Percentiles rank a stretch among this genome's conserved stretches.
Evolutionary conservation across 1,140 invertebrate species (phyloP).

Genomic region (Dreissena rostriformis): DNA sequence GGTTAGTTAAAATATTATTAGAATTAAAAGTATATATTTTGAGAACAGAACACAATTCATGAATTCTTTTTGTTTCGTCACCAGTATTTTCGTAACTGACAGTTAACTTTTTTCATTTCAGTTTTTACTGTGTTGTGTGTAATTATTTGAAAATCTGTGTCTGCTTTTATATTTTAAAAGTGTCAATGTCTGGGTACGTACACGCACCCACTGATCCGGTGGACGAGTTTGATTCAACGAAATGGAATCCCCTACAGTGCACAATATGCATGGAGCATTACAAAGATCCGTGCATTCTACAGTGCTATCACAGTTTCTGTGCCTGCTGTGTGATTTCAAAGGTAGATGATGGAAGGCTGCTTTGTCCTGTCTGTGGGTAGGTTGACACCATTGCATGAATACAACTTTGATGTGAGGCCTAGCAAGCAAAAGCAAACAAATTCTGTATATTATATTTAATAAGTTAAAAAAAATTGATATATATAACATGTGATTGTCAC

Average conservation of each 20-base stretch:
- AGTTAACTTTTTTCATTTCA: no score
- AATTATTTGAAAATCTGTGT: background rate
- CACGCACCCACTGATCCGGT: constrained; percentile 64
- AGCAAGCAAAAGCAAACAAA: no score
- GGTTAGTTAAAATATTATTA: no score
- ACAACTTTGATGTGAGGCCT: no score
- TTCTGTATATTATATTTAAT: no score
- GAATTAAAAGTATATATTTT: no score
- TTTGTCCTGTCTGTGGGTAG: constrained; percentile 73
- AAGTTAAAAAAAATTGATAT: no score
- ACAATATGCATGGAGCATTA: constrained; percentile 72
- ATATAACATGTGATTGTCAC: no score
- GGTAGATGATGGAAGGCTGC: constrained; percentile 61
- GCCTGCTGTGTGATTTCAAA: constrained; percentile 63
- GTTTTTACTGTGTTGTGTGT: background rate
- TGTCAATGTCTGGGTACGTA: constrained; percentile 69
- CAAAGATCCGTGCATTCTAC: constrained; percentile 69
- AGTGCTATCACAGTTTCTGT: constrained; percentile 75
- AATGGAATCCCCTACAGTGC: constrained; percentile 71
- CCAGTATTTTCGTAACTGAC: no score
- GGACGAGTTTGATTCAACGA: constrained; percentile 58
- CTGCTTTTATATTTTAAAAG: background rate
- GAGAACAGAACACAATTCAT: no score
- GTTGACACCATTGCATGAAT: constrained; percentile 9
- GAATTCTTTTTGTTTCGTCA: no score